Percentiles rank a stretch among this genome's conserved stretches.
Conservation (phyloP, 2,888 invertebrate genomes). For the Bhutanitis thaidina region DNA sequence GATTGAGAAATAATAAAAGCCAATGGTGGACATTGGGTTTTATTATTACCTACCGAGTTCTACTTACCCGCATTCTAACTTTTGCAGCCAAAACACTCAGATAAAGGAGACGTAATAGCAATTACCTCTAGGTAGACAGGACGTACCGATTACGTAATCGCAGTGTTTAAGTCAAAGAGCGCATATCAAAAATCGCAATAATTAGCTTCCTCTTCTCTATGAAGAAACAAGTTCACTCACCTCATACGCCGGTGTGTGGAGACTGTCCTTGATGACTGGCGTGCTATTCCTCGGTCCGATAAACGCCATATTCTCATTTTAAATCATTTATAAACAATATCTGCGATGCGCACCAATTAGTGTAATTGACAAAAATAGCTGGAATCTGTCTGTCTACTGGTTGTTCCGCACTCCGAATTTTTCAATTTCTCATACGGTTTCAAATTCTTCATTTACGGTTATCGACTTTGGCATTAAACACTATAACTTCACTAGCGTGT, state of each 20-base stretch:
- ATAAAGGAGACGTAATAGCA: slow-evolving; percentile 4
- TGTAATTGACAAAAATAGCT: slow-evolving; percentile 11
- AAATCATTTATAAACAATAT: slow-evolving; percentile 38
- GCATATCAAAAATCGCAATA: not conserved
- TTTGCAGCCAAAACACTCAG: not conserved
- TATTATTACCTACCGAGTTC: no score
- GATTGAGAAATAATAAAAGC: no score
- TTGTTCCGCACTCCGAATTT: slow-evolving; percentile 1
- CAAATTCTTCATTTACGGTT: not conserved
- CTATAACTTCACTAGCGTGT: slow-evolving; percentile 12
- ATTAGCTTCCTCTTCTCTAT: not conserved
- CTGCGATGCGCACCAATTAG: slow-evolving; percentile 14
- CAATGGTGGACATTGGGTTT: no score
- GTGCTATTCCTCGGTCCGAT: slow-evolving; percentile 82
- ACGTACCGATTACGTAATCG: slow-evolving; percentile 2
- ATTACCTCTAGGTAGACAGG: slow-evolving; percentile 1
- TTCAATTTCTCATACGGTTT: slow-evolving; percentile 17
- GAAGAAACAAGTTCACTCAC: slow-evolving; percentile 57
- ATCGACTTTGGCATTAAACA: slow-evolving; percentile 7
- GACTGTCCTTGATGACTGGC: slow-evolving; percentile 83
- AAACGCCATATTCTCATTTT: slow-evolving; percentile 73
- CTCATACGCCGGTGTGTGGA: slow-evolving; percentile 84
- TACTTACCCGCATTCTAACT: slow-evolving; percentile 4
- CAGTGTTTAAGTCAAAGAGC: not conserved
- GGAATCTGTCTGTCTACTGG: not conserved